Evolutionary conservation across 2,888 invertebrate species (phyloP).

Genomic region (Thera obeliscata): DNA sequence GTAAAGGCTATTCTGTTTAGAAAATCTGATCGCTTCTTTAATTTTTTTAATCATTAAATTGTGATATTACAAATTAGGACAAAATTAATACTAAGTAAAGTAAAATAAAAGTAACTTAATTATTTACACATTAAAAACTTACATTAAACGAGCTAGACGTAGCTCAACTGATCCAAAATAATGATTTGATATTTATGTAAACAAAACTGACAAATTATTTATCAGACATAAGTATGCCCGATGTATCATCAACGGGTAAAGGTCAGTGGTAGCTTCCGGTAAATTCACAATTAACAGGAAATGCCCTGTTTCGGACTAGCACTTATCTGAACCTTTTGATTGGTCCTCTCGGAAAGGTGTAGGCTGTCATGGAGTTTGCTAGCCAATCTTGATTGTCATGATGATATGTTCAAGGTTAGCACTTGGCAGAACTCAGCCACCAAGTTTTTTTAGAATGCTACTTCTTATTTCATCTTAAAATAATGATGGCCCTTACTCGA

Average conservation of each 20-base stretch:
- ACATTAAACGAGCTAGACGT: too few relatives aligned
- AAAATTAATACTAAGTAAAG: too few relatives aligned
- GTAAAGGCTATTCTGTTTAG: too few relatives aligned
- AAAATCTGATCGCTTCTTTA: too few relatives aligned
- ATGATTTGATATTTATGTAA: background rate
- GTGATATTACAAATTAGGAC: too few relatives aligned
- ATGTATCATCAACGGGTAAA: conserved; percentile 18
- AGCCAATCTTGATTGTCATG: conserved; percentile 6
- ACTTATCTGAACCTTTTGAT: conserved; percentile 21
- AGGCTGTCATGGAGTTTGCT: conserved; percentile 21
- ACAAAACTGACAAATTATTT: background rate
- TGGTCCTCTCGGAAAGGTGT: conserved; percentile 22
- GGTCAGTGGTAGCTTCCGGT: conserved; percentile 37
- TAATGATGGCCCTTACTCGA: too few relatives aligned
- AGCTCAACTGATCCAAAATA: too few relatives aligned
- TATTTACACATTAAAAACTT: too few relatives aligned
- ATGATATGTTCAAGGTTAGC: conserved; percentile 5
- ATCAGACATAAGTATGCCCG: background rate
- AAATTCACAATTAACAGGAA: conserved; percentile 36
- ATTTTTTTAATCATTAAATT: too few relatives aligned
- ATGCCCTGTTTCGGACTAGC: conserved; percentile 20
- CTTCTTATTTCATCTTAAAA: too few relatives aligned
- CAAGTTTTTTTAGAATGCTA: background rate
- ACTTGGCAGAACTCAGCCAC: background rate
- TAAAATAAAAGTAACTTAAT: too few relatives aligned